Evolutionary conservation across 2,797 vertebrate species (phyloP).

Genomic region (Miichthys miiuy): DNA sequence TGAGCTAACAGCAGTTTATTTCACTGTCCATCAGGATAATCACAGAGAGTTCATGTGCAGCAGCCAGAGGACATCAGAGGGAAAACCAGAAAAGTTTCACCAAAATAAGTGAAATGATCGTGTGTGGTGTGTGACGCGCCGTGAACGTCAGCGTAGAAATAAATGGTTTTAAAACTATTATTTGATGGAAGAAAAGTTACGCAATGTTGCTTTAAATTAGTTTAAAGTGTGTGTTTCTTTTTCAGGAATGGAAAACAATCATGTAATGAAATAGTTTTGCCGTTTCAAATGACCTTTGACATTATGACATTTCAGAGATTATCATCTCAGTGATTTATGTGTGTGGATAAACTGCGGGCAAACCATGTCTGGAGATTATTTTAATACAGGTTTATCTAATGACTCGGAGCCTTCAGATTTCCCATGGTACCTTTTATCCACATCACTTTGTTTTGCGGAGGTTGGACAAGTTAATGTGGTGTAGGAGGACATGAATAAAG

Average conservation of each 20-base stretch:
- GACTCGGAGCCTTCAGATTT: constrained; percentile 18
- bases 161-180: no score
- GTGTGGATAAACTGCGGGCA: neutral
- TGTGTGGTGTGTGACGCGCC: no score
- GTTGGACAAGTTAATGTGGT: neutral
- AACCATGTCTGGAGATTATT: neutral
- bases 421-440: constrained; percentile 32
- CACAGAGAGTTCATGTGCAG: no score
- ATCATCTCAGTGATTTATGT: constrained; percentile 4
- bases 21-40: no score
- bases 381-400: constrained; percentile 23
- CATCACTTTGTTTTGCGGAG: constrained; percentile 16
- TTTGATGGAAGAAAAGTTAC: no score
- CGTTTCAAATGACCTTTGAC: neutral
- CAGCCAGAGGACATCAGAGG: no score
- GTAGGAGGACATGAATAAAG: constrained; percentile 31
- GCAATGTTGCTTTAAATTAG: neutral
- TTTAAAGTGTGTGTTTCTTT: neutral
- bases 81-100: no score
- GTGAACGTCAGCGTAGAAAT: no score
- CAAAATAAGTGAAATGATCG: no score
- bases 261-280: constrained; percentile 13
- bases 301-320: neutral
- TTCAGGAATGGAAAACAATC: constrained; percentile 3
- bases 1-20: no score